Evolutionary conservation across 2,888 invertebrate genomes (phyloP).

Genomic region (Hypercompe scribonia): DNA sequence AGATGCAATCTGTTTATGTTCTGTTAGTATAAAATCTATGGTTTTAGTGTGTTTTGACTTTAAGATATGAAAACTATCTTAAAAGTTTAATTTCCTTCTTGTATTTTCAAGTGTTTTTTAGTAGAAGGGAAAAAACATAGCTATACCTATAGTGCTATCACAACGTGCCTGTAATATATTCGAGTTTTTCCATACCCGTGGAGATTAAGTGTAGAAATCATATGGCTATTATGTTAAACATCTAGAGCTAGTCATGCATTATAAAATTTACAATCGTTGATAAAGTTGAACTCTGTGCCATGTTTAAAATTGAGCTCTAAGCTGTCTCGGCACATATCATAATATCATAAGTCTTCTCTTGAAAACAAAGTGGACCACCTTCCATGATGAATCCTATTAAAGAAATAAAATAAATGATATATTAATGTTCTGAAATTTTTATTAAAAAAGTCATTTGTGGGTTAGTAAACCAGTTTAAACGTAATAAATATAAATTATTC

Average conservation of each 20-base stretch:
- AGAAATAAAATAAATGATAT: not conserved
- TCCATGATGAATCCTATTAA: not conserved
- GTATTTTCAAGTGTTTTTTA: no score
- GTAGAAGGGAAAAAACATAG: not conserved
- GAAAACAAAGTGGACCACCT: not conserved
- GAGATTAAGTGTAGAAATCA: not conserved
- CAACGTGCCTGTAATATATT: not conserved
- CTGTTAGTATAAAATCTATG: no score
- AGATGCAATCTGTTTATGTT: no score
- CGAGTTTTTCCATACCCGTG: not conserved
- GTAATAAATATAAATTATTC: no score
- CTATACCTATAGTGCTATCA: not conserved
- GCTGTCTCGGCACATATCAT: not conserved
- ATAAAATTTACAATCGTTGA: not conserved
- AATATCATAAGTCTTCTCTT: not conserved
- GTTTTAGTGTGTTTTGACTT: no score
- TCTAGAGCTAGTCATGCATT: not conserved
- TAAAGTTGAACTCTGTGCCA: not conserved
- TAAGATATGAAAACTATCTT: no score
- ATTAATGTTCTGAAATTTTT: no score
- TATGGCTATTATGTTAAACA: not conserved
- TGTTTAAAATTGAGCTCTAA: not conserved
- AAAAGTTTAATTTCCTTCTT: no score
- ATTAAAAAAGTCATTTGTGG: no score
- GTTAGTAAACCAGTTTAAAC: no score